These are phyloP conservation scores for Alitta virens DNA, from an alignment of 2,888 invertebrate genomes.

Conservation along the genomic window DNA sequence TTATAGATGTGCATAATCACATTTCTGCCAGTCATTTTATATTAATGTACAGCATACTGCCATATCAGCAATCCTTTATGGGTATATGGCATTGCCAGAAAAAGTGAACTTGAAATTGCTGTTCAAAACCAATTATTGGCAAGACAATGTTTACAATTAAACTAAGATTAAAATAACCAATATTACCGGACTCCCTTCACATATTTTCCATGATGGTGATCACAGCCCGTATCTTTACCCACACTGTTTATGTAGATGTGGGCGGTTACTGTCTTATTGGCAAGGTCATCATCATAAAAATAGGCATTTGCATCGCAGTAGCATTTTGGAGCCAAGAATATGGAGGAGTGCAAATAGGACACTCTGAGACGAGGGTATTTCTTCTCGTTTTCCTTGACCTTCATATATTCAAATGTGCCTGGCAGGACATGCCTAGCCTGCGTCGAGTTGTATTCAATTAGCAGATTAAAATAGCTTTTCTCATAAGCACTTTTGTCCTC, in stretches of 20 bases:
- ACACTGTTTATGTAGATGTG: constrained; percentile 55
- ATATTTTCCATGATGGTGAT: constrained; percentile 45
- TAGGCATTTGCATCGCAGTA: constrained; percentile 58
- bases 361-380: constrained; percentile 42
- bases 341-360: constrained; percentile 55
- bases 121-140: no score
- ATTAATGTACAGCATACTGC: no score
- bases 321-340: constrained; percentile 56
- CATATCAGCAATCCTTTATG: no score
- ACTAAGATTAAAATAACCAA: no score
- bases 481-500: constrained; percentile 36
- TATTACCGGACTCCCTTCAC: constrained; percentile 56
- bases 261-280: constrained; percentile 55
- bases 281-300: constrained; percentile 56
- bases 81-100: no score
- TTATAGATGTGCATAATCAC: no score
- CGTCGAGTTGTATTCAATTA: constrained; percentile 55
- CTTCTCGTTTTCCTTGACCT: constrained; percentile 33
- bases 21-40: no score
- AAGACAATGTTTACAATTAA: no score
- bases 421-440: constrained; percentile 36
- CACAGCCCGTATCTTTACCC: constrained; percentile 47
- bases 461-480: constrained; percentile 55
- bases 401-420: constrained; percentile 46
- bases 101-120: no score